Evolutionary conservation across 2,888 invertebrate species (phyloP), one percentile per base, ranked within the genome.

Genomic region (Onthophagus sagittarius): DNA sequence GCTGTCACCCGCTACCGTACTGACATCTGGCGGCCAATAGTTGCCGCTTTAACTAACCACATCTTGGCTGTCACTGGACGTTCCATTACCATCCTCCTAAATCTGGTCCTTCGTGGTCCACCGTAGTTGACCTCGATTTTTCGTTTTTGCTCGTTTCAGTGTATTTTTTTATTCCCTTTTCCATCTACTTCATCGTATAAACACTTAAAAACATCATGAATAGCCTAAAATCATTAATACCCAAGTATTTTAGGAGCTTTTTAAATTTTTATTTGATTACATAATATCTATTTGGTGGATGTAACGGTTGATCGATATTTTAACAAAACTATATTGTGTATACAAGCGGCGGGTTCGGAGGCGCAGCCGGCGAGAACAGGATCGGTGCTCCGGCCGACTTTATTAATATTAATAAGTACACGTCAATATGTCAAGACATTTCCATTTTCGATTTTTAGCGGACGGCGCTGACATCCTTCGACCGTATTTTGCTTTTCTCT

Each of bases 1-100:
- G 81, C 82, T 83, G 83, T 83, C 83, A 83, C 81, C 81, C 82
- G 83, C 83, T 83, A 83, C 83, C 80, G 83, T 83, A 78, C 81
- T 82, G 83, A 83, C 83, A 83, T 82, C 82, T 83, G 82, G 82
- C 82, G 82, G 81, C 81, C 82, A 81, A 82, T 82, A 82, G 81
- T 83, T 81, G 81, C 82, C 74, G 74, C 75, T 75, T 82, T 83
- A 83, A 83, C 81, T 82, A 75, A 75, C 73, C 71, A 81, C 82
- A 79, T 81, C 81, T 81, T 79, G 77, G 77, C 80, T 81, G 83
- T 82, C 82, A 82, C 80, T 75, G 80, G 72, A 77, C 76, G 75
- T 77, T 76, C 65, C 75, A 73, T 73, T 73, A 73, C 73, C 74
- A 73, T 75, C 72, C 75, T 73, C 73, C 73, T 75, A 75, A 75